phyloP scores from a whole-genome alignment of 2,113 vertebrate species.

The Reinhardtius hippoglossoides region DNA sequence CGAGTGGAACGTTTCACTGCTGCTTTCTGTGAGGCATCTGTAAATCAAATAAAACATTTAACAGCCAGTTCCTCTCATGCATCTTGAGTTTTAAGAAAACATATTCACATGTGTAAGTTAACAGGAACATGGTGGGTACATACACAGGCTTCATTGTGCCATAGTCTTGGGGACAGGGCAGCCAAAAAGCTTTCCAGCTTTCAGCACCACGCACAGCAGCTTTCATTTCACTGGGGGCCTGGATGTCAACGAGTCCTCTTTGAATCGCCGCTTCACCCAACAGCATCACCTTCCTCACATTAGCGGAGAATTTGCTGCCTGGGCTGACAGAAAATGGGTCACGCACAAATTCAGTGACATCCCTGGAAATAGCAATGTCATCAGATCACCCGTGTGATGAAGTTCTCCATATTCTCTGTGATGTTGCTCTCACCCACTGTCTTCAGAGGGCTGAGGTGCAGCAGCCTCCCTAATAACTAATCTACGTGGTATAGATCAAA shows the following conservation, averaged over 20 bases:
- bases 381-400: constrained; percentile 14
- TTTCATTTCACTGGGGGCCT: background rate
- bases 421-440: background rate
- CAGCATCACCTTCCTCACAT: background rate
- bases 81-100: no score
- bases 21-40: no score
- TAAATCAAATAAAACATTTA: background rate
- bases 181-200: constrained; percentile 1
- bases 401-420: background rate
- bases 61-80: no score
- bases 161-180: constrained; percentile 12
- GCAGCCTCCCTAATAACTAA: constrained; percentile 7
- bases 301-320: background rate
- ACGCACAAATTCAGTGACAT: constrained; percentile 2
- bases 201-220: constrained; percentile 10
- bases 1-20: no score
- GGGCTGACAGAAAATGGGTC: constrained; percentile 1
- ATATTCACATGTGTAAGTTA: background rate
- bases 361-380: constrained; percentile 18
- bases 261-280: background rate
- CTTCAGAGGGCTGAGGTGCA: constrained; percentile 1
- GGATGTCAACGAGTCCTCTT: background rate
- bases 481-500: background rate
- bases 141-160: background rate
- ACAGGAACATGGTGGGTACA: background rate